Conservation (phyloP, 2,888 invertebrate genomes). For the Hartigia nigra region DNA sequence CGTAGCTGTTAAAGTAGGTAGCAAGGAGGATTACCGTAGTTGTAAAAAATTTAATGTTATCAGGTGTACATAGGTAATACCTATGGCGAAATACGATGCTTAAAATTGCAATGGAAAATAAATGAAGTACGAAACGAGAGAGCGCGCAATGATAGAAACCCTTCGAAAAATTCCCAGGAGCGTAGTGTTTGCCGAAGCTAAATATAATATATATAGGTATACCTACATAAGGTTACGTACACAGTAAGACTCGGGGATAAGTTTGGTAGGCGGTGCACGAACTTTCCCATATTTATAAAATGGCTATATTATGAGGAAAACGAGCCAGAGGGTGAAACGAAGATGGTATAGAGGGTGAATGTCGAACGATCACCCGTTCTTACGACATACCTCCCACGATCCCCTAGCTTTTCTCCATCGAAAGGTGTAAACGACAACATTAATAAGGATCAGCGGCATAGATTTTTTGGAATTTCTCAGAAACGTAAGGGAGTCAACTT, state of each 20-base stretch:
- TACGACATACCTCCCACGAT: background rate
- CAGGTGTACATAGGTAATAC: background rate
- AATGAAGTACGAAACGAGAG: background rate
- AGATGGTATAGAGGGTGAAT: background rate
- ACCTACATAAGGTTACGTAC: background rate
- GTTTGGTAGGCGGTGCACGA: constrained; percentile 20
- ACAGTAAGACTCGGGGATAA: background rate
- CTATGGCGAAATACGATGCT: background rate
- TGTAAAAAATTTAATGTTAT: background rate
- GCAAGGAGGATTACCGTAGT: background rate
- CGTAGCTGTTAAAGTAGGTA: background rate
- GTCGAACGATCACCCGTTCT: background rate
- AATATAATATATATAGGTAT: background rate
- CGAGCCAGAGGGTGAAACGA: background rate
- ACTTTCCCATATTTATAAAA: constrained; percentile 23
- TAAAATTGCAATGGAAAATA: background rate
- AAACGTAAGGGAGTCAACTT: background rate
- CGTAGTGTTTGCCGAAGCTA: background rate
- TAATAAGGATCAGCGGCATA: background rate
- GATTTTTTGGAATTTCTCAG: background rate
- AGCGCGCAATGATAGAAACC: background rate
- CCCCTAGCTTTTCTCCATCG: background rate
- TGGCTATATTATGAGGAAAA: constrained; percentile 20
- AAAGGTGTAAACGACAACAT: background rate
- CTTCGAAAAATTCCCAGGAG: constrained; percentile 5